Evolutionary conservation across 2,797 vertebrate species (phyloP).

Genomic region (Spheniscus humboldti): DNA sequence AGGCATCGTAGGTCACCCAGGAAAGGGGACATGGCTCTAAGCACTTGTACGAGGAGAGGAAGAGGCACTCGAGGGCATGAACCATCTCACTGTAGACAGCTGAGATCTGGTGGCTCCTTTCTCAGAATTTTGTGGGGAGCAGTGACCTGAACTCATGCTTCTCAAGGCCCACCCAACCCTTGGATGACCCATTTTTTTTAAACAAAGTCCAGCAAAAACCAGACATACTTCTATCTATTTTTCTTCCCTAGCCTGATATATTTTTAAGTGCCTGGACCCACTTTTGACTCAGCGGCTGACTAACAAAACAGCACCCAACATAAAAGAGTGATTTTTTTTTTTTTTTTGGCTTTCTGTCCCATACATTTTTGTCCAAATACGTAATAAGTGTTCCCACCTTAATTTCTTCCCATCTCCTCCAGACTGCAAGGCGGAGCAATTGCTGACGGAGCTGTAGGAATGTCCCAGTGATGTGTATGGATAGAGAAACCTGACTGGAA

Average conservation of each 20-base stretch:
- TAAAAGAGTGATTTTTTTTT: background rate
- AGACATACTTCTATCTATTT: background rate
- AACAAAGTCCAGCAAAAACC: background rate
- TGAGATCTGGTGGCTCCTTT: background rate
- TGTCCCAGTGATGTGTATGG: background rate
- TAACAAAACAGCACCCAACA: background rate
- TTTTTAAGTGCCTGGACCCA: background rate
- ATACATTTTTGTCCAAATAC: background rate
- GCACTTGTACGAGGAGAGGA: background rate
- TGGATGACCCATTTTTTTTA: background rate
- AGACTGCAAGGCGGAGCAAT: background rate
- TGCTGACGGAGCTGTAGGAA: background rate
- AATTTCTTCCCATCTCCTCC: background rate
- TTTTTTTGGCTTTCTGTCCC: background rate
- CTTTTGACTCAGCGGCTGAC: background rate
- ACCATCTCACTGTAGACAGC: background rate
- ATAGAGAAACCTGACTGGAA: background rate
- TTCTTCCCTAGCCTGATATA: background rate
- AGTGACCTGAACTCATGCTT: background rate
- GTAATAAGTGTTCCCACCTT: background rate
- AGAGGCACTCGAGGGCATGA: rapidly evolving
- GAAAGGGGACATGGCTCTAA: background rate
- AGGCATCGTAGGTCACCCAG: background rate
- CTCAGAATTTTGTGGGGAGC: background rate
- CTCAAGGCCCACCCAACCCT: background rate